Conservation (phyloP, 1,140 invertebrate species). For the Drosophila ironensis region DNA sequence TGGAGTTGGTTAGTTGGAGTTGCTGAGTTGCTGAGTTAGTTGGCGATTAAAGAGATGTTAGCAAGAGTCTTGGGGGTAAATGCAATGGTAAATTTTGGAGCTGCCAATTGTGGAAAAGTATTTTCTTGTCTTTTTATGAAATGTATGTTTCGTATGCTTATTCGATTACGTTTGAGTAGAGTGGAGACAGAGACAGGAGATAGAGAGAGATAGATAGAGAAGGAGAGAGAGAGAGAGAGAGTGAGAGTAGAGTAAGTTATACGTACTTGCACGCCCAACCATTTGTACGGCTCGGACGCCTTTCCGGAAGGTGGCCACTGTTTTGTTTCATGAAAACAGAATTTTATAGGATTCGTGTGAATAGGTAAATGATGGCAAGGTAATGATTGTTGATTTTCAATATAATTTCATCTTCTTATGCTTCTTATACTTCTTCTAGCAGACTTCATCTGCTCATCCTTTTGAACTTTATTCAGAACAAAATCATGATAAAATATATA, state of each 20-base stretch:
- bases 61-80: conserved; percentile 4
- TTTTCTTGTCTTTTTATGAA: conserved; percentile 16
- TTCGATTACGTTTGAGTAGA: conserved; percentile 45
- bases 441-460: conserved; percentile 40
- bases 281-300: conserved; percentile 99
- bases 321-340: conserved; percentile 82
- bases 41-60: conserved; percentile 21
- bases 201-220: conserved; percentile 40
- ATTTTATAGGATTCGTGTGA: conserved; percentile 82
- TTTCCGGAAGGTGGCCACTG: conserved; percentile 99
- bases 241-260: conserved; percentile 82
- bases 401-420: no score
- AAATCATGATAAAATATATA: conserved; percentile 41
- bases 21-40: conserved; percentile 29
- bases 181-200: conserved; percentile 51
- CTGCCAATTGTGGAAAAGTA: conserved; percentile 27
- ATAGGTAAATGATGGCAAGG: conserved; percentile 81
- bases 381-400: conserved; percentile 66
- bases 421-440: conserved; percentile 39
- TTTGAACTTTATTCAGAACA: conserved; percentile 46
- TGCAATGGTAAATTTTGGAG: conserved; percentile 5
- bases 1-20: conserved; percentile 40
- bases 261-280: conserved; percentile 98
- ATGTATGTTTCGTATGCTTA: conserved; percentile 63
- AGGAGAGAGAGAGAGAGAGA: conserved; percentile 54